These are phyloP conservation scores for Cephus rjabovi DNA, from an alignment of 2,888 invertebrate species.

Conservation along the genomic window DNA sequence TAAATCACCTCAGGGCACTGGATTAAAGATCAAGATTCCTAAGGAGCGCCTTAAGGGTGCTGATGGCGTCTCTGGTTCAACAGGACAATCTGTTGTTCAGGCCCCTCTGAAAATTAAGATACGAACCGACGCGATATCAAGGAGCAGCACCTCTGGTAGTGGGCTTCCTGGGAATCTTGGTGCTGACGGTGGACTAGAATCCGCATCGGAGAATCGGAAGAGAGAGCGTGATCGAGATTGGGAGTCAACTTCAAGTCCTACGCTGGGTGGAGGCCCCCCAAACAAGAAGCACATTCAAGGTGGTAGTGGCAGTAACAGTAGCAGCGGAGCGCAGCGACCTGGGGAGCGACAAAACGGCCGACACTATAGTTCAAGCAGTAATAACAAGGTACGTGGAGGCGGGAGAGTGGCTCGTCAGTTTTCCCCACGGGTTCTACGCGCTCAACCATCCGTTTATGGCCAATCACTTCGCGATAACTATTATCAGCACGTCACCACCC, in stretches of 20 bases:
- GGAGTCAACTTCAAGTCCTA: slow-evolving; percentile 61
- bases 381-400: slow-evolving; percentile 66
- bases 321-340: slow-evolving; percentile 39
- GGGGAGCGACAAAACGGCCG: slow-evolving; percentile 62
- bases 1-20: slow-evolving; percentile 62
- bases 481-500: slow-evolving; percentile 19
- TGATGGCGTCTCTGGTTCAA: slow-evolving; percentile 60
- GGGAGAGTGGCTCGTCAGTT: slow-evolving; percentile 48
- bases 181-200: slow-evolving; percentile 16
- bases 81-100: slow-evolving; percentile 51
- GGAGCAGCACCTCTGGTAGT: slow-evolving; percentile 28
- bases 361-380: slow-evolving; percentile 58
- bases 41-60: slow-evolving; percentile 76
- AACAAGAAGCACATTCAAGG: slow-evolving; percentile 36
- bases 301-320: slow-evolving; percentile 49
- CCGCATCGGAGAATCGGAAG: slow-evolving; percentile 32
- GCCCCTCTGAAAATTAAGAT: slow-evolving; percentile 80
- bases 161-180: neutral
- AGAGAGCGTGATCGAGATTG: slow-evolving; percentile 66
- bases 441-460: slow-evolving; percentile 41
- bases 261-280: slow-evolving; percentile 29
- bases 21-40: slow-evolving; percentile 85
- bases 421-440: slow-evolving; percentile 37
- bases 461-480: slow-evolving; percentile 41
- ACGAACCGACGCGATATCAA: slow-evolving; percentile 78